Conservation (phyloP, 2,888 invertebrate genomes). For the Pycnomerus fuliginosus region DNA sequence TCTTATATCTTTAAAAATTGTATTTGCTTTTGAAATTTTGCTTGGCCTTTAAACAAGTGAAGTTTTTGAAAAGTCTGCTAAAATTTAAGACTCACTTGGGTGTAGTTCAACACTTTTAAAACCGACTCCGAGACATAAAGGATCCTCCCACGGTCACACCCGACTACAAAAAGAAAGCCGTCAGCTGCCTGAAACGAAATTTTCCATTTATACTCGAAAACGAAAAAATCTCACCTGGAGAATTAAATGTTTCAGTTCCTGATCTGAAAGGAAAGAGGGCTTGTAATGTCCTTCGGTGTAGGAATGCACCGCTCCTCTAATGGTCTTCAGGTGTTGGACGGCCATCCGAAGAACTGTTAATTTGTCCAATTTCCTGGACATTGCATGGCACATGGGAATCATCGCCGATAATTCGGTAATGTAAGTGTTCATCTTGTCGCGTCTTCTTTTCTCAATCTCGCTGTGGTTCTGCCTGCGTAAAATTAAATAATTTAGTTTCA, state of each 20-base stretch:
- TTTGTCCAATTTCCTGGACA: constrained; percentile 92
- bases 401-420: constrained; percentile 86
- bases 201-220: too few species aligned
- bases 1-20: too few species aligned
- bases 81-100: constrained; percentile 61
- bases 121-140: constrained; percentile 90
- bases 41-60: constrained; percentile 5
- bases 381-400: constrained; percentile 92
- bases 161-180: constrained; percentile 88
- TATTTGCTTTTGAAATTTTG: not conserved
- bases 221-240: constrained; percentile 68
- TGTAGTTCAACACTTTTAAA: constrained; percentile 75
- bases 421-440: constrained; percentile 96
- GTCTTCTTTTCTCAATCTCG: constrained; percentile 90
- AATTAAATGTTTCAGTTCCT: constrained; percentile 83
- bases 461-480: constrained; percentile 88
- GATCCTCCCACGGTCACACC: constrained; percentile 88
- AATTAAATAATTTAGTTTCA: too few species aligned
- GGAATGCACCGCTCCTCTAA: constrained; percentile 70
- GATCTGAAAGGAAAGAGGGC: constrained; percentile 80
- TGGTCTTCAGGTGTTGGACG: constrained; percentile 85
- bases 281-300: constrained; percentile 76
- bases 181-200: constrained; percentile 80
- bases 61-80: not conserved
- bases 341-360: constrained; percentile 89